Base-by-base conservation (phyloP, 2,113 vertebrate species). In the Lethenteron camtschaticum region DNA sequence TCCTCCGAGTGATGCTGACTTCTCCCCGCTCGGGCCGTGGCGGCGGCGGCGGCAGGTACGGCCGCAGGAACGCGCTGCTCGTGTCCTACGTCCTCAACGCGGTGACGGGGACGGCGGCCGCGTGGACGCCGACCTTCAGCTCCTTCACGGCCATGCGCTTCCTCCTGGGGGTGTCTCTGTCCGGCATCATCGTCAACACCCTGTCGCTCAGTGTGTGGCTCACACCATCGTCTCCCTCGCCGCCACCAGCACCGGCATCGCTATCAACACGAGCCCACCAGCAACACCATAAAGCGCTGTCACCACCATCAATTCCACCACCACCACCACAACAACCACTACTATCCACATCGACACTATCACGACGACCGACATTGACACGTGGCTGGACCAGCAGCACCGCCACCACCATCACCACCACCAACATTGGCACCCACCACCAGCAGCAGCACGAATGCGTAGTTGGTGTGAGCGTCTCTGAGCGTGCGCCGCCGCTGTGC, bases 131-230 rank as follows among this genome's bases (percentile, higher is more conserved):
- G 72, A 86, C 79, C 76, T 89, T 85, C 55, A 14, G 71, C 58
- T 86, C 87, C 86, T 85, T 88, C 41, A 79, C 75, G 3, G 2
- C 86, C 72, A 78, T 78, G 2, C 75, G 83, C 13, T 77, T 81
- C 3, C 80, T 90, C 66, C 83, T 82, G 0, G 86, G 85, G 4
- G 58, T 70, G 13, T 81, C 81, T 4, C 73, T 89, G 69, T 82
- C 83, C 0, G 86, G 86, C 0, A 74, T 87, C 72, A 83, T 82
- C 68, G 82, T 86, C 66, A 85, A 83, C 12, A 75, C 82, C 3
- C 56, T 77, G 12, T 82, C 83, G 3, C 74, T 89, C 11, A 81
- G 87, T 89, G 73, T 75, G 77, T 76, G n/a, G 10, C 3, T n/a
- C 16, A 72, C 11, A n/a, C 18, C 20, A 18, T 72, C 41, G 6